A percentile compares a stretch with the other conserved stretches of the same genome.
These are phyloP conservation scores for Camelus bactrianus DNA, from an alignment of 2,113 vertebrate genomes.

Conservation along the genomic window DNA sequence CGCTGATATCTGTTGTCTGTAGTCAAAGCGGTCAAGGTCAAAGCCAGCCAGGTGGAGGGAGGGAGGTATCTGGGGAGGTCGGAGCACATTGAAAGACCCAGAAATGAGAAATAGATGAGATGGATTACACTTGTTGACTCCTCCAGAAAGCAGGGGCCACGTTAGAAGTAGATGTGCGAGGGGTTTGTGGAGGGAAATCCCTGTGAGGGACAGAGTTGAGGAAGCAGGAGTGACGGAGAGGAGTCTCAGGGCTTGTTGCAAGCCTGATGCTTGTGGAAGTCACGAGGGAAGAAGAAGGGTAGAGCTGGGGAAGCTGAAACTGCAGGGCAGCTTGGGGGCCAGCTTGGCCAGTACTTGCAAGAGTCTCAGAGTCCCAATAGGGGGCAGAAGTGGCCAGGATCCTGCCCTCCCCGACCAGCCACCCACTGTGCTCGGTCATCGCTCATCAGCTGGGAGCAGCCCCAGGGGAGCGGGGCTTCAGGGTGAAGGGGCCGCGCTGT, in stretches of 20 bases:
- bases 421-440: neutral
- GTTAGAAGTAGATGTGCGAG: neutral
- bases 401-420: rapidly evolving
- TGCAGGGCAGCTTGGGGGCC: neutral
- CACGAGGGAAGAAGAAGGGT: neutral
- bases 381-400: too few relatives aligned
- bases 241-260: neutral
- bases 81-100: neutral
- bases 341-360: neutral
- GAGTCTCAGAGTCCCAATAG: neutral
- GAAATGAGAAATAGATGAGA: neutral
- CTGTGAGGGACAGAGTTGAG: neutral
- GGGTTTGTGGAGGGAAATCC: neutral
- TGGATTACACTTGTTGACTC: neutral
- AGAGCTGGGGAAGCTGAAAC: neutral
- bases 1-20: neutral
- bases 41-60: neutral
- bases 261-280: neutral
- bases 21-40: neutral
- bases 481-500: neutral
- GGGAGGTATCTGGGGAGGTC: neutral
- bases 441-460: neutral
- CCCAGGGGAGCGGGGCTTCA: neutral
- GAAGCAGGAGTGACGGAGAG: neutral
- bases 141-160: neutral